These are phyloP conservation scores for Stenodera caucasica DNA, from an alignment of 2,888 invertebrate genomes.

Conservation along the genomic window DNA sequence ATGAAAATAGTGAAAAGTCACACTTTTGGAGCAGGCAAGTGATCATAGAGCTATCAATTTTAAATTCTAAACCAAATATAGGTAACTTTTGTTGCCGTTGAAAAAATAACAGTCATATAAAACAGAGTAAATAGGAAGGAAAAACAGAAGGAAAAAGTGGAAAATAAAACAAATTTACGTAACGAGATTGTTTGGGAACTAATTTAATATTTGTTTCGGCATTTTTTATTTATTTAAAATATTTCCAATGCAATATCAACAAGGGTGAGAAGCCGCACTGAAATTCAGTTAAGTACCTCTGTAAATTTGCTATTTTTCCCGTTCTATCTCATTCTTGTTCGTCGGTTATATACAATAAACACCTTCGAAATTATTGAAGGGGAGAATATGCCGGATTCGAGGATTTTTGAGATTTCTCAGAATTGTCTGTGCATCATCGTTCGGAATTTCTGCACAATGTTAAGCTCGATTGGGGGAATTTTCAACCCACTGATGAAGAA, in stretches of 20 bases:
- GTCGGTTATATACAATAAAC: too few species aligned
- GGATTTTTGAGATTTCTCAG: too few species aligned
- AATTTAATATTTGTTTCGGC: slow-evolving; percentile 1
- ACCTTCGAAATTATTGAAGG: too few species aligned
- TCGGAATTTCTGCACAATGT: too few species aligned
- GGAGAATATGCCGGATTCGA: too few species aligned
- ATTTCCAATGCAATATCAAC: background rate
- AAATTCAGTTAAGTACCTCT: background rate
- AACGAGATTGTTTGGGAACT: background rate
- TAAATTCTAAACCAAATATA: background rate
- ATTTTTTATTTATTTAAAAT: slow-evolving; percentile 1
- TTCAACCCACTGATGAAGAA: too few species aligned
- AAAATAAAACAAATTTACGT: background rate
- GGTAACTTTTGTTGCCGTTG: too few species aligned
- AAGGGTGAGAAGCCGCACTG: background rate
- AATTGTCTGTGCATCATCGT: too few species aligned
- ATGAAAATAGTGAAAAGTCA: background rate
- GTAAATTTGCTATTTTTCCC: background rate
- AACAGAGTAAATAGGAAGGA: too few species aligned
- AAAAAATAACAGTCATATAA: too few species aligned
- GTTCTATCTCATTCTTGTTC: background rate
- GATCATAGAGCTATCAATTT: background rate
- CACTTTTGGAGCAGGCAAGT: background rate
- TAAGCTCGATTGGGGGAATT: too few species aligned
- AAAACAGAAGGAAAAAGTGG: background rate